Base-by-base conservation (phyloP, 2,888 invertebrate species). In the Drosophila histrio region DNA sequence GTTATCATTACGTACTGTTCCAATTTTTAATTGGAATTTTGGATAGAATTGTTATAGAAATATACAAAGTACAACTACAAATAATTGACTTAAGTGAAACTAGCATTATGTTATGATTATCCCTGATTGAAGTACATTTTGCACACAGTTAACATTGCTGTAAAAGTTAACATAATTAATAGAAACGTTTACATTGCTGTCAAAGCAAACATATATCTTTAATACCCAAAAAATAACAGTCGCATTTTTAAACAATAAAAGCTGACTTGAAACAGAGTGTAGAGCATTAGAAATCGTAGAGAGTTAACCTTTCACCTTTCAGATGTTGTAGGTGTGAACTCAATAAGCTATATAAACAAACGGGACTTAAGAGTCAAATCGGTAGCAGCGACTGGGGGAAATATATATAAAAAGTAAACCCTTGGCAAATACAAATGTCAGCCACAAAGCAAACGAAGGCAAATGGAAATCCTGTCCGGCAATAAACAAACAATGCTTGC, bases 401-500 rank as follows among this genome's bases (percentile, higher is more conserved):
- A 47, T n/a, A 36, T 34, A 63, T 52, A 54, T 61, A 60, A 65
- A 68, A 62, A 60, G 60, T 44, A 50, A 76, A 72, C 77, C 68
- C 60, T 58, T 60, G 60, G 59, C 76, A 76, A 81, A 78, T 56
- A 74, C 64, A 58, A 65, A 75, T 70, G 82, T 49, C 62, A 61
- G 67, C 72, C 75, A 49, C 74, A 77, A 74, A 53, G 57, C 77
- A 77, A 75, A 80, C 65, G 56, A 74, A 77, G 66, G 64, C 78
- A 78, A 81, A 80, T 76, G 75, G 64, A 52, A 63, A 78, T 83
- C 65, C 81, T 76, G 76, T 73, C 57, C 64, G 67, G 68, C 78
- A 81, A 84, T 84, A 78, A 81, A 64, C 79, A 81, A 84, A 81
- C 84, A 81, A 78, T 60, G 65, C 50, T 49, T 7, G 17, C 41